Percentiles rank a stretch among this genome's conserved stretches.
These are phyloP conservation scores for Ianthella basta DNA, from an alignment of 37 sponge, comb jelly and placozoan species.

Conservation along the genomic window DNA sequence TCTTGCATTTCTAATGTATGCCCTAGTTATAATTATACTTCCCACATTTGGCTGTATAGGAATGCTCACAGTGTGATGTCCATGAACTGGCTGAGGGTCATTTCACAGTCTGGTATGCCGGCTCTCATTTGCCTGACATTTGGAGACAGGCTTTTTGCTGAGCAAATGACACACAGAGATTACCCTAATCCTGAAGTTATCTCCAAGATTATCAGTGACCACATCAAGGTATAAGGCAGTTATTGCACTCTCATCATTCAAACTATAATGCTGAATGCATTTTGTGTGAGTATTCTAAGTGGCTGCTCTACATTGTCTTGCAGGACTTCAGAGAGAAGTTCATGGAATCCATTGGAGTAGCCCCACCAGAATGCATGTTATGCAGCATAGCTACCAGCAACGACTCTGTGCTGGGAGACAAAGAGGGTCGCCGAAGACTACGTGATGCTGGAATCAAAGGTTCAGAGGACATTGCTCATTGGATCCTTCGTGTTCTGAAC, in stretches of 20 bases:
- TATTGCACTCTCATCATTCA: neutral
- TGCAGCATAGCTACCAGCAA: neutral
- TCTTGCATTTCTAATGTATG: no score
- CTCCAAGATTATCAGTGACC: neutral
- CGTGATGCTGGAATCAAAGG: conserved; percentile 36
- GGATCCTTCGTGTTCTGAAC: conserved; percentile 36
- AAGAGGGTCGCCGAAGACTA: conserved; percentile 7
- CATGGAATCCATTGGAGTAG: neutral
- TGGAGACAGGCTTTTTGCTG: conserved; percentile 46
- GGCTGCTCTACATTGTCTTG: no score
- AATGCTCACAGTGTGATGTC: conserved; percentile 13
- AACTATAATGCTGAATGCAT: neutral
- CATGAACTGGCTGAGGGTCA: neutral
- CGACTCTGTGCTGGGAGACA: neutral
- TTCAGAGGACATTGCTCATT: conserved; percentile 50
- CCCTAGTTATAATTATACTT: no score
- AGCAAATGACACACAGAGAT: neutral
- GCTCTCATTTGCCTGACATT: conserved; percentile 27
- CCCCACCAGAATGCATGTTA: neutral
- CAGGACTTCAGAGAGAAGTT: conserved; percentile 4
- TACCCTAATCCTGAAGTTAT: neutral
- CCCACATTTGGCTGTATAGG: neutral
- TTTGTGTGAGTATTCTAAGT: neutral
- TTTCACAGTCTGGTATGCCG: neutral
- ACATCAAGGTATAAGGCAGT: conserved; percentile 8